Percentiles rank a stretch among this genome's conserved stretches.
These are phyloP conservation scores for Meloe dianella DNA, from an alignment of 2,888 invertebrate species.

Conservation along the genomic window DNA sequence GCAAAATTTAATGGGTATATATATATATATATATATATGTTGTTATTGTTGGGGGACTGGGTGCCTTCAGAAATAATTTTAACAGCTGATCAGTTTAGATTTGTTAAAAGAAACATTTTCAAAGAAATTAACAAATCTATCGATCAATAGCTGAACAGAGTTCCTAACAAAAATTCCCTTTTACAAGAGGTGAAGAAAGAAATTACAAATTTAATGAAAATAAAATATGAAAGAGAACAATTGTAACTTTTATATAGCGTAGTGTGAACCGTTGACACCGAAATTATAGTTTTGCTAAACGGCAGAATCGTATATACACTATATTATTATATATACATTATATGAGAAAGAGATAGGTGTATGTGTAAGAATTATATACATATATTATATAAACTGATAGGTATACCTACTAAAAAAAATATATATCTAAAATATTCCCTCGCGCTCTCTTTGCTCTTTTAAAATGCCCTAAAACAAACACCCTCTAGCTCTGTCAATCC, in stretches of 20 bases:
- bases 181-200: conserved; percentile 49
- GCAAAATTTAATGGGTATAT: no score
- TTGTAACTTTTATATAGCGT: conserved; percentile 59
- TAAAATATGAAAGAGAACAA: conserved; percentile 45
- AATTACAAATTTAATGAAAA: not conserved
- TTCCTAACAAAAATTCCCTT: conserved; percentile 59
- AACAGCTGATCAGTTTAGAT: conserved; percentile 44
- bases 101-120: conserved; percentile 28
- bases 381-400: conserved; percentile 46
- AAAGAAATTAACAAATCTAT: conserved; percentile 35
- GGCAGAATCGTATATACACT: conserved; percentile 57
- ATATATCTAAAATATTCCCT: conserved; percentile 18
- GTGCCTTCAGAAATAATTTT: conserved; percentile 59
- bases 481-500: conserved; percentile 28
- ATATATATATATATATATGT: conserved; percentile 30
- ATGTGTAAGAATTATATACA: conserved; percentile 49
- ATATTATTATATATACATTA: conserved; percentile 49
- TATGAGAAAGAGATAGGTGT: conserved; percentile 49
- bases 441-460: not conserved
- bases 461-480: conserved; percentile 31
- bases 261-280: conserved; percentile 56
- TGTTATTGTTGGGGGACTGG: conserved; percentile 61
- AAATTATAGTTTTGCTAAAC: conserved; percentile 58
- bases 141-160: conserved; percentile 55
- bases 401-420: conserved; percentile 38